phyloP scores from a whole-genome alignment of 2,113 vertebrate species.

The Odocoileus virginianus region DNA sequence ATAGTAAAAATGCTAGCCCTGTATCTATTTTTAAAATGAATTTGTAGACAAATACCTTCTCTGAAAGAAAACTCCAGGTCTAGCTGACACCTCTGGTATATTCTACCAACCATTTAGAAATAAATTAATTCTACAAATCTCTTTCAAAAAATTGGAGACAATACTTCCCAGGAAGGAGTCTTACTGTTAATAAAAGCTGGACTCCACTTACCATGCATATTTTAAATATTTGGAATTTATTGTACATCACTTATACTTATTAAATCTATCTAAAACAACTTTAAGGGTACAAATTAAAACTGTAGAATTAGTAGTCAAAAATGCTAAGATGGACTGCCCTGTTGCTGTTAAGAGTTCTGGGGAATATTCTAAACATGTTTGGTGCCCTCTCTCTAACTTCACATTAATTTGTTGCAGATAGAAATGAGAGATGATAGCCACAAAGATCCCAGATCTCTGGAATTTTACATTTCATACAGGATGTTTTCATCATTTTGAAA shows the following conservation, averaged over 20 bases:
- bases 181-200: not conserved
- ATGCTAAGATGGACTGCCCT: not conserved
- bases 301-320: not conserved
- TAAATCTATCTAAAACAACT: not conserved
- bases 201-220: not conserved
- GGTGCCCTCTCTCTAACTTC: not conserved
- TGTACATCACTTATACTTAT: not conserved
- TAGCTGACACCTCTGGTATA: not conserved
- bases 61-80: not conserved
- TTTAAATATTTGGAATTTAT: not conserved
- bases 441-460: not conserved
- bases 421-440: not conserved
- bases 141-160: not conserved
- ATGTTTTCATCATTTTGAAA: conserved; percentile 8
- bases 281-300: not conserved
- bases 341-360: not conserved
- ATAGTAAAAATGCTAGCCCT: not conserved
- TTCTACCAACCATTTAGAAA: not conserved
- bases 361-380: not conserved
- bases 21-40: not conserved
- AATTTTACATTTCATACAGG: not conserved
- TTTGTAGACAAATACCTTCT: not conserved
- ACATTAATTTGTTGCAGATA: not conserved
- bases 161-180: not conserved
- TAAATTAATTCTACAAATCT: not conserved